A percentile compares a stretch with the other conserved stretches of the same genome.
Evolutionary conservation across 2,113 vertebrate genomes (phyloP).

Genomic region (Sinosuthora webbiana): DNA sequence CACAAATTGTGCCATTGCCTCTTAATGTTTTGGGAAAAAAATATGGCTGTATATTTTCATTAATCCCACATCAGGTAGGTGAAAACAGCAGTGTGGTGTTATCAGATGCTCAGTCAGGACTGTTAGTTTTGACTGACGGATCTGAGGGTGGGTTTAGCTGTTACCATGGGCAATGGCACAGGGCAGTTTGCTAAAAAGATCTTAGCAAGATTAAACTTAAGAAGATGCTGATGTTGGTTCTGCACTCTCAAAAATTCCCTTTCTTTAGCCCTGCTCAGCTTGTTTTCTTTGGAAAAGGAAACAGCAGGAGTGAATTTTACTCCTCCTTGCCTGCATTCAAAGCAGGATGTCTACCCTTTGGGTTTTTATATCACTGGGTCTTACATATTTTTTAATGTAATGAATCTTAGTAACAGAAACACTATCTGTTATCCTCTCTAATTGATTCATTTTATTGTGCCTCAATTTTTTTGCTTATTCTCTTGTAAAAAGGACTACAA

Average conservation of each 20-base stretch:
- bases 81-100: not conserved
- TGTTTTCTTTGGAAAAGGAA: not conserved
- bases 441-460: not conserved
- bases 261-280: not conserved
- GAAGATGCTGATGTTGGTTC: not conserved
- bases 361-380: not conserved
- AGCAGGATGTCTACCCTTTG: not conserved
- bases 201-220: not conserved
- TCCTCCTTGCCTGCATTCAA: not conserved
- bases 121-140: not conserved
- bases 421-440: not conserved
- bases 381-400: not conserved
- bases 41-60: not conserved
- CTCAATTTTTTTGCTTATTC: not conserved
- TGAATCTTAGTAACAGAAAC: not conserved
- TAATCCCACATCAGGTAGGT: not conserved
- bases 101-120: not conserved
- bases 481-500: not conserved
- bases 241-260: not conserved
- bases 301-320: not conserved
- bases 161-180: not conserved
- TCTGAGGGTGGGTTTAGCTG: not conserved
- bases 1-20: not conserved
- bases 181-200: not conserved
- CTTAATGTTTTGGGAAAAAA: not conserved